A percentile compares a stretch with the other conserved stretches of the same genome.
These are phyloP conservation scores for Acrocephalus kingi DNA, from an alignment of 2,113 vertebrate genomes.

Conservation along the genomic window DNA sequence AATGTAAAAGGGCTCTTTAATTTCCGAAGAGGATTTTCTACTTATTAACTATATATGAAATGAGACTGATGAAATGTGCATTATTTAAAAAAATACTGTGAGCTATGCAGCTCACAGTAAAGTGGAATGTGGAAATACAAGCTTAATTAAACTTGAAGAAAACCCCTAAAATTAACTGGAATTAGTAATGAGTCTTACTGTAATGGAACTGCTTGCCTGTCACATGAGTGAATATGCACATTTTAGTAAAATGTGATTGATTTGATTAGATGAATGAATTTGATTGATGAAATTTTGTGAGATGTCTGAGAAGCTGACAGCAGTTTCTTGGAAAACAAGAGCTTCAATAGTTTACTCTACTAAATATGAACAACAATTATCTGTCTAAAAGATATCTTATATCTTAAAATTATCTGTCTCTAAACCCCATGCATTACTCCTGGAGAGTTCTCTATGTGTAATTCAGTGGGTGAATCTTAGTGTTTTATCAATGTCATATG, in stretches of 20 bases:
- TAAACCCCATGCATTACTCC: not conserved
- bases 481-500: not conserved
- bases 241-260: not conserved
- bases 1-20: not conserved
- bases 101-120: not conserved
- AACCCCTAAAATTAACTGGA: not conserved
- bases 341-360: not conserved
- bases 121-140: not conserved
- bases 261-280: not conserved
- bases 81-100: not conserved
- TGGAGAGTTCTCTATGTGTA: not conserved
- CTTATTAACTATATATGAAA: conserved; percentile 38
- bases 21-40: conserved; percentile 37
- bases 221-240: not conserved
- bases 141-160: conserved; percentile 23
- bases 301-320: not conserved
- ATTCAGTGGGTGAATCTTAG: not conserved
- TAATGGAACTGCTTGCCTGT: not conserved
- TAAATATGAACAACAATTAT: not conserved
- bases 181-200: not conserved
- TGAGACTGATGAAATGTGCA: not conserved
- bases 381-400: not conserved
- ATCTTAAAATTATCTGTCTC: not conserved
- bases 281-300: not conserved
- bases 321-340: not conserved